Evolutionary conservation across 1,140 invertebrate genomes (phyloP), one percentile per base, ranked within the genome.

Genomic region (Apis florea): DNA sequence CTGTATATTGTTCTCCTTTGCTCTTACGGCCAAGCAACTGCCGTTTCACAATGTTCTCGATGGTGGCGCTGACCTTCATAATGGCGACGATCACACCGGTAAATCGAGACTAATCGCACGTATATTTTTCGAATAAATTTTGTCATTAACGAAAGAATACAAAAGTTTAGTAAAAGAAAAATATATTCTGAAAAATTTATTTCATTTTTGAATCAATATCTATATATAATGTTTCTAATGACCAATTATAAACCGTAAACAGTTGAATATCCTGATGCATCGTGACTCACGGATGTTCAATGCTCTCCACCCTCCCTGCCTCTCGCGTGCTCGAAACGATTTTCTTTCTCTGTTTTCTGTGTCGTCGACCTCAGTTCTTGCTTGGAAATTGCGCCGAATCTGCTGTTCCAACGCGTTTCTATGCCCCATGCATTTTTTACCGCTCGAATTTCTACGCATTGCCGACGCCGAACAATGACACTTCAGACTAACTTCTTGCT

Each of bases 351-450:
- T 79, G 24, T 59, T 61, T 63, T 69, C 82, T 71, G 90, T 91
- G 91, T 91, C 91, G 90, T 89, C 90, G 91, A 92, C 91, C 91
- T 88, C 87, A n/a, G 73, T 84, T 82, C 79, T 83, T 83, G 83
- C 84, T 83, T 74, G 83, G 87, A 83, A 90, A 90, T 90, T 90
- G 85, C 89, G 89, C 89, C 89, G 89, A 90, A 90, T 90, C 85
- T 84, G 76, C 82, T 78, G 82, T 83, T 61, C 69, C 85, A 76
- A 71, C 82, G 77, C 79, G 87, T 75, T 72, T 67, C 79, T 70
- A 59, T 59, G 53, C 71, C 53, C 61, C 47, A 40, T 53, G 64
- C 75, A 77, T 82, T 87, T 84, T 86, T 69, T 73, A 51, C 54
- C 72, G 66, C 21, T 67, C 21, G 53, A 63, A 49, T 80, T 82